Base-by-base conservation (phyloP, 1,140 invertebrate species). In the Druon quercuslanigerum region DNA sequence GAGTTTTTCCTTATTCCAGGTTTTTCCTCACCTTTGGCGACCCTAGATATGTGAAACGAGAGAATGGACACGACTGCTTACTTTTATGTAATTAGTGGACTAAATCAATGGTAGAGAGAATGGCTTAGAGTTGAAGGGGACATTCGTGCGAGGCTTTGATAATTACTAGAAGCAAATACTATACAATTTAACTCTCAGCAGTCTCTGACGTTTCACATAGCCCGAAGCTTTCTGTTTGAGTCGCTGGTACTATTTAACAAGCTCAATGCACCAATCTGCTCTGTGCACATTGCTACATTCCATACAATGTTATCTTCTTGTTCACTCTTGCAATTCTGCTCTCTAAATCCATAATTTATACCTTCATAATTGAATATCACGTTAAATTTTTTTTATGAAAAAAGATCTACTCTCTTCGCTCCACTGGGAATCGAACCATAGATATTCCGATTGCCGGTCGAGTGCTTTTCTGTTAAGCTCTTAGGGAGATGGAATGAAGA, bases 141-240 rank as follows among this genome's bases (percentile, higher is more conserved):
- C 82, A 87, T 77, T 78, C 78, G 71, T 66, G 77, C 79, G 74
- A 77, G 82, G 77, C 80, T 77, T 80, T 82, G 80, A 88, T 89
- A 89, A 90, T 90, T 89, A 87, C 84, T 80, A 73, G 73, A 85
- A 81, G 85, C 86, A 89, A 90, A 89, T 86, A 86, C 85, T 82
- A 83, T 85, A 85, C 83, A 85, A 88, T 87, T 87, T 82, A 88
- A 85, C 79, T 83, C 79, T 73, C 76, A 74, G 70, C 60, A 51
- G 72, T 82, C 77, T 80, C 72, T 71, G 50, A 60, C 70, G 78
- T 82, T 79, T 83, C 77, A 73, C 73, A 73, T 80, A 66, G 77
- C 75, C 79, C 71, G 19, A 17, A 80, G 84, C 40, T 82, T 81
- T 81, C 74, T 81, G 75, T 83, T 86, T 77, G 74, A 83, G 78